These are phyloP conservation scores for Melanerpes formicivorus DNA, from an alignment of 2,113 vertebrate species.

Conservation along the genomic window DNA sequence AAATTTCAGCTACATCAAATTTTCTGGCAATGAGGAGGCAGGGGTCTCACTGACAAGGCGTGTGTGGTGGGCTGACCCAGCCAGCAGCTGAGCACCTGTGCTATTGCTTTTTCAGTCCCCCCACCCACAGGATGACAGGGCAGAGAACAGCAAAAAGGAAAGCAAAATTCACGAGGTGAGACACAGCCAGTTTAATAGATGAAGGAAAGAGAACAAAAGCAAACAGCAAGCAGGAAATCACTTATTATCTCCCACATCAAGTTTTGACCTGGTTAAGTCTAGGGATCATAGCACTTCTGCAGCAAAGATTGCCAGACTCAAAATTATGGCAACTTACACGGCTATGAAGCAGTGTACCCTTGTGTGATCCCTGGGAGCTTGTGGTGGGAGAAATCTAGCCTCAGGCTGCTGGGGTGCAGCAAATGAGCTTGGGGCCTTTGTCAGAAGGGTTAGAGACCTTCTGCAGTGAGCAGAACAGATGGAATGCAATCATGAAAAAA, in stretches of 20 bases:
- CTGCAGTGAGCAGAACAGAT: background rate
- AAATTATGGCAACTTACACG: background rate
- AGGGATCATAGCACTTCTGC: background rate
- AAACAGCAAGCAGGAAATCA: background rate
- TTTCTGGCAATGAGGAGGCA: background rate
- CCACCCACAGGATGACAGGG: background rate
- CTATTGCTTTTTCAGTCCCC: background rate
- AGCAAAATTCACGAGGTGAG: background rate
- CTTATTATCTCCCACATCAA: background rate
- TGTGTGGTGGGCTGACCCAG: background rate
- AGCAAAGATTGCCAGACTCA: background rate
- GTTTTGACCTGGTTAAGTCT: background rate
- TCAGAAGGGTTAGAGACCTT: background rate
- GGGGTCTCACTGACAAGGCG: fast-evolving
- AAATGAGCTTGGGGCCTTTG: background rate
- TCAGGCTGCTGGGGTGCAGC: background rate
- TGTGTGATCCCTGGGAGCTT: background rate
- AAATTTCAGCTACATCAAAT: background rate
- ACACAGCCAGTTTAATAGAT: background rate
- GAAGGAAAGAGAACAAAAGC: background rate
- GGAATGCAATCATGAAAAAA: background rate
- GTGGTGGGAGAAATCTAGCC: background rate
- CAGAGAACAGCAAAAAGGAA: background rate
- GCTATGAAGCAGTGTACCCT: background rate
- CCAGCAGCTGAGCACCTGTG: background rate